Percentiles rank a stretch among this genome's conserved stretches.
phyloP scores from a whole-genome alignment of 2,113 vertebrate species.

The Urocynchramus pylzowi region DNA sequence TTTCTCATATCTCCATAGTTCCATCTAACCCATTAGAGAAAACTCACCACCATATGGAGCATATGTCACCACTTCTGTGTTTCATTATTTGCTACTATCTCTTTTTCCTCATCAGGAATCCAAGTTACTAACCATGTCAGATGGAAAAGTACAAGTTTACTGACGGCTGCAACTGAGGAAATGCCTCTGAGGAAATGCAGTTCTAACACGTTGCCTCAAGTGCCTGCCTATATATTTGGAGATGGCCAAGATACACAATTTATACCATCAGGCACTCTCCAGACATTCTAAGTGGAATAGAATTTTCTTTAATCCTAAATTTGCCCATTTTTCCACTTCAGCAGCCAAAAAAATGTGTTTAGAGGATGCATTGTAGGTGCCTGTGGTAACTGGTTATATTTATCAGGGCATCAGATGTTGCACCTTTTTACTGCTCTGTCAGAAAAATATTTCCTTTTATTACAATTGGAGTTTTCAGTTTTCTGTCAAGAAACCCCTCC shows the following conservation, averaged over 20 bases:
- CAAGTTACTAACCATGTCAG: not conserved
- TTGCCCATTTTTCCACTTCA: conserved; percentile 13
- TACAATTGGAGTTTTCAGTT: conserved; percentile 12
- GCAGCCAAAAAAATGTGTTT: not conserved
- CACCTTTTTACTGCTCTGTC: conserved; percentile 45
- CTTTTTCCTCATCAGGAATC: not conserved
- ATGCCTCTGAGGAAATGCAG: not conserved
- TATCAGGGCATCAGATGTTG: conserved; percentile 20
- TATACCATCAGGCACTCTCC: not conserved
- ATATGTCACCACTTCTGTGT: not conserved
- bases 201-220: conserved; percentile 3
- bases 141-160: conserved; percentile 26
- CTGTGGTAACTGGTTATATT: conserved; percentile 3
- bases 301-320: conserved; percentile 30
- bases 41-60: not conserved
- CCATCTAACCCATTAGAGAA: not conserved
- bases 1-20: not conserved
- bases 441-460: conserved; percentile 41
- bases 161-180: not conserved
- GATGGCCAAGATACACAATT: conserved; percentile 37
- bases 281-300: not conserved
- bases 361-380: not conserved
- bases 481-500: conserved; percentile 40
- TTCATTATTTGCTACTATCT: not conserved
- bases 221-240: conserved; percentile 9